These are phyloP conservation scores for Elachura formosa DNA, from an alignment of 2,113 vertebrate genomes.

Conservation along the genomic window DNA sequence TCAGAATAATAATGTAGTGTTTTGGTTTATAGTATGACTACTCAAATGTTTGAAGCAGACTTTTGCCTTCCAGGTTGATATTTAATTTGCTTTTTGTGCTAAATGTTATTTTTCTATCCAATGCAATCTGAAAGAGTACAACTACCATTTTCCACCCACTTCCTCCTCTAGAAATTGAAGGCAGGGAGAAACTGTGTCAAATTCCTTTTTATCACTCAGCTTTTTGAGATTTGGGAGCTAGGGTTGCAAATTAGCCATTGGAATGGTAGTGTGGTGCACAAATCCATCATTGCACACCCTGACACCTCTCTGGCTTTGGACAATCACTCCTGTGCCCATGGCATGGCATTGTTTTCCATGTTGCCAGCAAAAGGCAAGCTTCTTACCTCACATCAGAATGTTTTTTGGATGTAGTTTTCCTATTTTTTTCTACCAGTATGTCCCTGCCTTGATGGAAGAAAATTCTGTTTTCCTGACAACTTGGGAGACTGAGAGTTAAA, in stretches of 20 bases:
- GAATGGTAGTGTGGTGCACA: neutral
- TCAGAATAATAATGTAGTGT: neutral
- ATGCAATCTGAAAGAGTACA: neutral
- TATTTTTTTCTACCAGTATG: neutral
- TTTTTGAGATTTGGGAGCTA: neutral
- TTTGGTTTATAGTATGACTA: neutral
- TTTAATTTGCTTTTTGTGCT: neutral
- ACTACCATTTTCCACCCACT: rapidly evolving
- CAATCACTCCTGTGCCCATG: neutral
- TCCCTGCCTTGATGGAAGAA: neutral
- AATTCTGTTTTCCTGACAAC: neutral
- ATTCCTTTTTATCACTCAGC: neutral
- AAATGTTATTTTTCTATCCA: neutral
- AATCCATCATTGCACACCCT: neutral
- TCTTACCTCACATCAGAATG: neutral
- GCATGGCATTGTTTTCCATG: neutral
- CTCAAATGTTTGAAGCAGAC: neutral
- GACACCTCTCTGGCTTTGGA: neutral
- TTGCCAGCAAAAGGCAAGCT: rapidly evolving
- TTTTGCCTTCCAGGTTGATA: neutral
- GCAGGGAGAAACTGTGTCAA: rapidly evolving
- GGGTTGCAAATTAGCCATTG: neutral
- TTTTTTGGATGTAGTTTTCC: neutral
- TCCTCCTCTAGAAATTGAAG: neutral
- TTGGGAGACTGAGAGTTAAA: neutral